Evolutionary conservation across 2,113 vertebrate genomes (phyloP), one percentile per base, ranked within the genome.

Genomic region (Laticauda colubrina): DNA sequence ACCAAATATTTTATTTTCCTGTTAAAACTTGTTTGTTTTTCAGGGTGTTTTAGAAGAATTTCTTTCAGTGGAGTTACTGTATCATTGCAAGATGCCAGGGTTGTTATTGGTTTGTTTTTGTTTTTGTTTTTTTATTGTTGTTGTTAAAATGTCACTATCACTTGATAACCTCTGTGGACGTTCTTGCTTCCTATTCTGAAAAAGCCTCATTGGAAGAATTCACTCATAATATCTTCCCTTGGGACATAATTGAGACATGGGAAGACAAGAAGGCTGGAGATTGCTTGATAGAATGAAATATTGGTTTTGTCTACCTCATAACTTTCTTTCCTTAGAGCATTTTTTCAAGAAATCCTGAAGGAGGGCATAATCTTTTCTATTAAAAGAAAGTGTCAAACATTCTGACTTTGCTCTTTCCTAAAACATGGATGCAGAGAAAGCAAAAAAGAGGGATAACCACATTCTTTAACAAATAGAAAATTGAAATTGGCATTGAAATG

Each of bases 401-500:
- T 87, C n/a, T 85, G n/a, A 7, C 18, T 54, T 39, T 53, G 45
- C 15, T 85, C 2, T 14, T 89, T 34, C 48, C 7, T 51, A 18
- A 61, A 85, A 61, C 5, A 43, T 59, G 18, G 18, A 45, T 24
- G 14, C 9, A 93, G 89, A 93, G 7, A 6, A 5, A 91, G 81
- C 39, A 57, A 0, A 10, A 39, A 57, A 23, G 23, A 1, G 11
- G 8, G 10, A 94, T 88, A 87, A 45, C 92, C 34, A 21, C 34
- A 81, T 39, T 81, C 34, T 21, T 81, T 81, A 81, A 81, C 34
- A 20, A 5, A 91, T 92, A 43, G 14, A 90, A 87, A 64, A 0
- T 5, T 92, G 91, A 75, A 54, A 91, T 8, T 29, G 94, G 94
- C 6, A 87, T 96, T 90, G 86, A 93, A 94, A 88, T 53, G 57